phyloP scores from a whole-genome alignment of 2,888 invertebrate genomes.

The Thymelicus acteon region DNA sequence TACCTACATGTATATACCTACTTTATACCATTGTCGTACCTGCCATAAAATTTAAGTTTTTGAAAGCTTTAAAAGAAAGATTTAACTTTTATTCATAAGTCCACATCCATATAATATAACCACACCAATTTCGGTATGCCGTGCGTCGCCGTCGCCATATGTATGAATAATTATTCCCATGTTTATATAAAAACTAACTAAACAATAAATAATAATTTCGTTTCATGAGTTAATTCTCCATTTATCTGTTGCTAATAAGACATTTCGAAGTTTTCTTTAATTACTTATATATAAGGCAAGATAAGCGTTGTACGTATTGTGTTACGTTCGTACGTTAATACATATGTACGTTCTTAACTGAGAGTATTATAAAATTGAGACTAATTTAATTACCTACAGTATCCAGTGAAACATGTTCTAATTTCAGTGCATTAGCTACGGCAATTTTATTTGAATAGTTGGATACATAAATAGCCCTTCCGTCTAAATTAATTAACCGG shows the following conservation, averaged over 20 bases:
- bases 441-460: conserved; percentile 25
- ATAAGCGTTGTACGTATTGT: not conserved
- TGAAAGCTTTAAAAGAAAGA: too few species aligned
- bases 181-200: not conserved
- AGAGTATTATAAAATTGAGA: not conserved
- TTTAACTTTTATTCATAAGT: not conserved
- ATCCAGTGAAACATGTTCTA: not conserved
- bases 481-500: conserved; percentile 71
- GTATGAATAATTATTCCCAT: conserved; percentile 7
- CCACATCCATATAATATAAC: not conserved
- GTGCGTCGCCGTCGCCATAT: conserved; percentile 1
- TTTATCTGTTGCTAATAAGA: not conserved
- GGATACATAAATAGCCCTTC: conserved; percentile 39
- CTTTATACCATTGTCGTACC: too few species aligned
- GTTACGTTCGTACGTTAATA: too few species aligned
- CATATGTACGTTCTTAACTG: not conserved
- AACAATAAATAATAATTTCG: conserved; percentile 5
- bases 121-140: not conserved
- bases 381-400: not conserved
- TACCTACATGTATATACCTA: too few species aligned
- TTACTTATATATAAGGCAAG: not conserved
- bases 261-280: not conserved
- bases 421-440: conserved; percentile 31
- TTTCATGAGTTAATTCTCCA: not conserved
- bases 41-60: too few species aligned